Evolutionary conservation across 1,140 invertebrate genomes (phyloP), one percentile per base, ranked within the genome.

Genomic region (Daktulosphaira vitifoliae): DNA sequence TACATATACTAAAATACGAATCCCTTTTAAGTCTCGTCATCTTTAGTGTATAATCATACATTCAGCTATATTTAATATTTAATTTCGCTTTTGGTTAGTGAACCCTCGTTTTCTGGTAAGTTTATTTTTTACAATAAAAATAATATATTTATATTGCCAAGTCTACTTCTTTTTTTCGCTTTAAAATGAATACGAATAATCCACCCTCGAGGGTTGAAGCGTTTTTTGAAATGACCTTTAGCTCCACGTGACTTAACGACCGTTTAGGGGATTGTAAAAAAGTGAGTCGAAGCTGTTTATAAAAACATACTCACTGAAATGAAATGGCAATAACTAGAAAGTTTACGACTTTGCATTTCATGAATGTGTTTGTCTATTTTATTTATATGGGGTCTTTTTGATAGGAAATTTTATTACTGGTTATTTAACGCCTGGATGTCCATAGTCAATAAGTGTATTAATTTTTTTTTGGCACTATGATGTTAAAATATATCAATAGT

Each of bases 221-320:
- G 18, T 22, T 62, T 50, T 62, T 62, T 62, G 44, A 62, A 62
- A 62, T 33, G 56, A 23, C 56, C 56, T 62, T 62, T 62, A 39
- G 38, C 42, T 39, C 44, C 29, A 48, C 44, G 56, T n/a, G 56
- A 62, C 56, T 62, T 62, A 62, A 62, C 56, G 56, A 39, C 44
- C 56, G 56, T 62, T 62, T 62, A 62, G 56, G 56, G 56, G 56
- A 62, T 62, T 62, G 56, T 62, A 62, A 62, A 62, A 22, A 62
- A 42, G 56, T 25, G 29, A 42, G 56, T 62, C 42, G 20, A n/a
- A 25, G 53, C 8, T 62, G 56, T 62, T 62, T 62, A 62, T 62
- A 62, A 62, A 33, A 33, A 62, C 42, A 48, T 62, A 62, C 18
- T 46, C 42, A 62, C 38, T 33, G 42, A 25, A 62, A 62, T 46